These are phyloP conservation scores for Drosophila sucinea DNA, from an alignment of 1,140 invertebrate genomes.

Conservation along the genomic window DNA sequence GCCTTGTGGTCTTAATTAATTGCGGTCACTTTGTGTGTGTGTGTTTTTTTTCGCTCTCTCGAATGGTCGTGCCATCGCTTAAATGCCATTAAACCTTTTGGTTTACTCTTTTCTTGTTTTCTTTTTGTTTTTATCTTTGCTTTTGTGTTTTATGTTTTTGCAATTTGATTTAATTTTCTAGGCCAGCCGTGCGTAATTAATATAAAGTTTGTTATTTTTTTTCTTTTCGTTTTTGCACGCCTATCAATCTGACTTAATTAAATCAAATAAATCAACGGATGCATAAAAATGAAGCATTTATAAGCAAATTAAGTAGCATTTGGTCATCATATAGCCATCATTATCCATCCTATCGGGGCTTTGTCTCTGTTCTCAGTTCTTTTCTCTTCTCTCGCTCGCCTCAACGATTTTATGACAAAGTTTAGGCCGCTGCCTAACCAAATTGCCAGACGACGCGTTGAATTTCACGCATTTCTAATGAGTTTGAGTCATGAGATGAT, in stretches of 20 bases:
- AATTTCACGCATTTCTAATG: constrained; percentile 71
- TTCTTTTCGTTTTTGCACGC: constrained; percentile 24
- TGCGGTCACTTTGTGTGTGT: constrained; percentile 64
- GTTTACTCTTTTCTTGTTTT: constrained; percentile 25
- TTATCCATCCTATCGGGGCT: neutral
- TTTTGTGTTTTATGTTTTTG: constrained; percentile 28
- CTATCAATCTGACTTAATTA: constrained; percentile 46
- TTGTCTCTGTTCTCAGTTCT: neutral
- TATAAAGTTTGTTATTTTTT: constrained; percentile 31
- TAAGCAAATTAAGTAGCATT: constrained; percentile 39
- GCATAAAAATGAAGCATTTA: constrained; percentile 49
- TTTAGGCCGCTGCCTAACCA: constrained; percentile 13
- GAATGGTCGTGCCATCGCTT: constrained; percentile 57
- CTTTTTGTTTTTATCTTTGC: constrained; percentile 23
- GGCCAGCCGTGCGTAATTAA: constrained; percentile 54
- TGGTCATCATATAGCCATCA: constrained; percentile 6
- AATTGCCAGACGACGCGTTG: constrained; percentile 36
- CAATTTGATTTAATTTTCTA: constrained; percentile 70
- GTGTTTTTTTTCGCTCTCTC: constrained; percentile 14
- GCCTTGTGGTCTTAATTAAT: constrained; percentile 73
- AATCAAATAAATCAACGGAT: constrained; percentile 54
- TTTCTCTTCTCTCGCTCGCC: neutral
- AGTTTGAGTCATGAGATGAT: constrained; percentile 20
- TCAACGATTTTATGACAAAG: constrained; percentile 20
- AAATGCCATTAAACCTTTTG: constrained; percentile 66